Conservation (phyloP, 64 coral and sea anemone genomes). For the Porites lutea region DNA sequence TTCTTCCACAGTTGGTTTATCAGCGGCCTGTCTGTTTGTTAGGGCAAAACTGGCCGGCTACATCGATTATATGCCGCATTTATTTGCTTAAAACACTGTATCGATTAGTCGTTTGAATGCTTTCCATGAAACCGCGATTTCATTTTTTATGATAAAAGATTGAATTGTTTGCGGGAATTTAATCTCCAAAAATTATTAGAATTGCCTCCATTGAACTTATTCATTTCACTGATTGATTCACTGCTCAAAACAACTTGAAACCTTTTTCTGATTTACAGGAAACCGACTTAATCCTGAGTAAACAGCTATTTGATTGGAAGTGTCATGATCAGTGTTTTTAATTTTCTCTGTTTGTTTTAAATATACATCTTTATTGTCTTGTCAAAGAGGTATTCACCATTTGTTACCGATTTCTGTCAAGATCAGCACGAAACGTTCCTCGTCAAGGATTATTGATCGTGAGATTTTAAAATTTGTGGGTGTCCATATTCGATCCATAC, state of each 20-base stretch:
- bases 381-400: not conserved
- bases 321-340: conserved; percentile 22
- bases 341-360: conserved; percentile 29
- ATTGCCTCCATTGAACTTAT: not conserved
- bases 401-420: not conserved
- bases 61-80: not conserved
- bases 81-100: not conserved
- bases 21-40: not conserved
- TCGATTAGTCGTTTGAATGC: not conserved
- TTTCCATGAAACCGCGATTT: not conserved
- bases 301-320: not conserved
- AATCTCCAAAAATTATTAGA: too few relatives aligned
- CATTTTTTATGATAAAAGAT: not conserved
- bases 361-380: not conserved
- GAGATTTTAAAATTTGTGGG: too few relatives aligned
- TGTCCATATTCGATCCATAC: not conserved
- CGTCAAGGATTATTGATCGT: too few relatives aligned
- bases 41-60: not conserved
- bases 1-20: too few relatives aligned
- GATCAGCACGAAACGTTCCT: not conserved
- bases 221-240: conserved; percentile 4
- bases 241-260: not conserved
- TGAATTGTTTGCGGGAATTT: too few relatives aligned
- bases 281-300: not conserved
- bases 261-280: not conserved